phyloP scores from a whole-genome alignment of 2,113 vertebrate genomes.

The Osmerus mordax region DNA sequence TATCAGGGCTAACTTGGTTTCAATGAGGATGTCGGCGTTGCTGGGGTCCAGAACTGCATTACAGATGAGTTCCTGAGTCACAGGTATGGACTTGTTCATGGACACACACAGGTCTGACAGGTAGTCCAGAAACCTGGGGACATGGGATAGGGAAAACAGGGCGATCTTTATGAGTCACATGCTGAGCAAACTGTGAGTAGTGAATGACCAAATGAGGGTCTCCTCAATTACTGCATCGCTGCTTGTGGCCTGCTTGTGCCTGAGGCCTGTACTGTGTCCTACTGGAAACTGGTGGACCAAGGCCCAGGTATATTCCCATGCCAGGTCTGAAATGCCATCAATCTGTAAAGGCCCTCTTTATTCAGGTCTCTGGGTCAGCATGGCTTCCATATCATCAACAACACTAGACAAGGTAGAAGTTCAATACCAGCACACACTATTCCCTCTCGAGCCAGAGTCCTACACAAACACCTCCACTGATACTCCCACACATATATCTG shows the following conservation, averaged over 20 bases:
- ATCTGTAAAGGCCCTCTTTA: constrained; percentile 8
- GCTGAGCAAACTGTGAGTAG: not conserved
- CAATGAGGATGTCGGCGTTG: constrained; percentile 96
- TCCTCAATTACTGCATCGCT: too few relatives aligned
- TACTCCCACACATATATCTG: not conserved
- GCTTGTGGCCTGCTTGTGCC: not conserved
- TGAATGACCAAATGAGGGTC: too few relatives aligned
- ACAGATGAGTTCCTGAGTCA: constrained; percentile 97
- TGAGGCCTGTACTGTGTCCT: not conserved
- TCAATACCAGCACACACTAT: constrained; percentile 7
- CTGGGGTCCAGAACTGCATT: constrained; percentile 90
- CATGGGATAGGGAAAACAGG: constrained; percentile 9
- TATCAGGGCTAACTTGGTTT: constrained; percentile 85
- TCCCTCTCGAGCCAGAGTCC: constrained; percentile 17
- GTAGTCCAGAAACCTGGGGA: constrained; percentile 91
- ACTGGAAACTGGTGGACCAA: not conserved
- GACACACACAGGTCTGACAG: constrained; percentile 97
- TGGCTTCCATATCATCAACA: constrained; percentile 8
- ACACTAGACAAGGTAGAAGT: constrained; percentile 2
- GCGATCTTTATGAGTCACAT: not conserved
- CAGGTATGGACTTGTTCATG: constrained; percentile 97
- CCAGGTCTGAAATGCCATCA: not conserved
- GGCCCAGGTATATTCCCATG: not conserved
- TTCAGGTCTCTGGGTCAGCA: not conserved
- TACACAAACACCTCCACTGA: constrained; percentile 31